Conservation (phyloP, 2,797 vertebrate genomes). For the Parauchenoglanis ngamensis region DNA sequence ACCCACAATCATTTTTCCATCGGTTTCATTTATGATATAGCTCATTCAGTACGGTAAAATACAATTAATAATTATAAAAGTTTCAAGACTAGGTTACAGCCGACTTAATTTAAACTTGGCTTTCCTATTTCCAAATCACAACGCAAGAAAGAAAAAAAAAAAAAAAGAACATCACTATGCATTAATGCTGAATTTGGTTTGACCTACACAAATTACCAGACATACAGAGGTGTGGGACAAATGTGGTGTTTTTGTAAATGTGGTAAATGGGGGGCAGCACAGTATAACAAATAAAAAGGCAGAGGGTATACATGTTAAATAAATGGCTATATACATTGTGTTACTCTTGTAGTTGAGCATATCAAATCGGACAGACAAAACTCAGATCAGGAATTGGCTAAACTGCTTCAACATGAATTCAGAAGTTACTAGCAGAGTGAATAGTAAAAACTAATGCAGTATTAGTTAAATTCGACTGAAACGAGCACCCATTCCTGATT, state of each 20-base stretch:
- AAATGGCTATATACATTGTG: constrained; percentile 42
- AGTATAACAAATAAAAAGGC: constrained; percentile 27
- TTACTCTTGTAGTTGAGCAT: constrained; percentile 31
- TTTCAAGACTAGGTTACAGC: constrained; percentile 59
- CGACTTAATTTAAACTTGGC: constrained; percentile 52
- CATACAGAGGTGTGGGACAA: constrained; percentile 39
- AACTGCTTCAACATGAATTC: neutral
- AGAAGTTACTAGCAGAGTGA: neutral
- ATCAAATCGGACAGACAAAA: constrained; percentile 13
- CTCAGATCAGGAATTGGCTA: neutral
- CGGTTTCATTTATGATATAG: constrained; percentile 57
- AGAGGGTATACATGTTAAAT: constrained; percentile 38
- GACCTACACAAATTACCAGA: constrained; percentile 50
- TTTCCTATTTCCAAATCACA: constrained; percentile 47
- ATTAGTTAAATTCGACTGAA: neutral
- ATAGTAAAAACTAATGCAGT: neutral
- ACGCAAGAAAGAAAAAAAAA: neutral
- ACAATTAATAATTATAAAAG: constrained; percentile 58
- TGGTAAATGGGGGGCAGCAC: constrained; percentile 26
- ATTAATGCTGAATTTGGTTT: constrained; percentile 55
- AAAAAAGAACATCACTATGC: constrained; percentile 12
- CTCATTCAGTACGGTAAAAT: constrained; percentile 64
- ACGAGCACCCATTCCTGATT: constrained; percentile 4
- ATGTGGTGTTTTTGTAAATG: constrained; percentile 45
- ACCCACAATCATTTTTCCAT: neutral